phyloP scores from a whole-genome alignment of 2,797 vertebrate species.

The Pristis pectinata region DNA sequence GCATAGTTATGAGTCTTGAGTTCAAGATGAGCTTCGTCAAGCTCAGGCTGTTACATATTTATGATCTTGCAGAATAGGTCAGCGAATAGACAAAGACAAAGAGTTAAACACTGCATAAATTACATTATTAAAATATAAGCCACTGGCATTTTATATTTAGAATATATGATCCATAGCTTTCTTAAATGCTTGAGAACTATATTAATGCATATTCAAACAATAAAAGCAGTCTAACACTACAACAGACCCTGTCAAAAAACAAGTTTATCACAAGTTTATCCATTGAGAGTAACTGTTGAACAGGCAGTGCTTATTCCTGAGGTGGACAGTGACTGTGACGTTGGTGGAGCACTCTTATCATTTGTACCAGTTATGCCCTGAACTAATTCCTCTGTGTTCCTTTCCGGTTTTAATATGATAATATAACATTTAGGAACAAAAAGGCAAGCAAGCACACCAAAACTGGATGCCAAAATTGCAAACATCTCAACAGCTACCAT shows the following conservation, averaged over 20 bases:
- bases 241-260: background rate
- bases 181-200: background rate
- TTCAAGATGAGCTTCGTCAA: background rate
- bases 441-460: slow-evolving; percentile 71
- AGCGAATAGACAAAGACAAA: background rate
- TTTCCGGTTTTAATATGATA: slow-evolving; percentile 70
- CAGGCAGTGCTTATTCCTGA: slow-evolving; percentile 54
- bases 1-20: background rate
- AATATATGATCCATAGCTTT: slow-evolving; percentile 13
- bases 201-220: background rate
- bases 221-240: background rate
- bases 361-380: slow-evolving; percentile 43
- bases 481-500: slow-evolving; percentile 83
- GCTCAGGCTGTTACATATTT: background rate
- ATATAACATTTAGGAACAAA: slow-evolving; percentile 81
- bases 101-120: slow-evolving; percentile 4
- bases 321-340: slow-evolving; percentile 62
- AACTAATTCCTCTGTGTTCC: slow-evolving; percentile 68
- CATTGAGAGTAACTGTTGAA: slow-evolving; percentile 56
- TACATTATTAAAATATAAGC: slow-evolving; percentile 8
- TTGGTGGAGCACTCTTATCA: slow-evolving; percentile 58
- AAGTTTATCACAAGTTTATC: slow-evolving; percentile 45
- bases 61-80: background rate
- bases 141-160: background rate
- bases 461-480: slow-evolving; percentile 77